Evolutionary conservation across 2,113 vertebrate genomes (phyloP), one percentile per base, ranked within the genome.

Genomic region (Sceloporus undulatus): DNA sequence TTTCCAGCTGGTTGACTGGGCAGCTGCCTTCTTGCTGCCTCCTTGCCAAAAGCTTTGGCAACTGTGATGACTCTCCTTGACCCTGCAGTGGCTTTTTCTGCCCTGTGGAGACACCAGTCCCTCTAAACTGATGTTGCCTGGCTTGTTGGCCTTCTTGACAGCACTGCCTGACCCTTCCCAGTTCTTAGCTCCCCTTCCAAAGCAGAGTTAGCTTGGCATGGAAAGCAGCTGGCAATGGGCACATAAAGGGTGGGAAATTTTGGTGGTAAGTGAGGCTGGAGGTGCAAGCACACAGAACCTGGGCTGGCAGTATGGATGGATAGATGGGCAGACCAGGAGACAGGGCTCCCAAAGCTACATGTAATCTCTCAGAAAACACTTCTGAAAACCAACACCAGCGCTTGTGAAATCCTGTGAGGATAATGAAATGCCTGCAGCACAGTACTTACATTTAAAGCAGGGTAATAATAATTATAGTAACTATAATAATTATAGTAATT

Each of bases 61-160:
- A 97, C 95, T 48, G 10, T 97, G 97, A 97, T 97, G 96, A 97
- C 88, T 92, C 38, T 83, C 93, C 42, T 84, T 78, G 85, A 93
- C 89, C 88, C 95, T 96, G 87, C 74, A 56, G 8, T 54, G 80
- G 23, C 59, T 87, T 52, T 76, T 77, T 23, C 94, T 96, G 91
- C 95, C 84, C 48, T 92, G 54, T 97, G 97, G 95, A 95, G 97
- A 97, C 96, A 96, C 83, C 93, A 97, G 97, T 97, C 97, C 97
- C 97, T 97, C 97, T 97, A 97, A 97, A 87, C 97, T 97, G 97
- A 97, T 0, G 95, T 97, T 97, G 97, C 97, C 34, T 34, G 34
- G 34, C 34, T 34, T 34, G 34, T 34, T 34, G 34, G 34, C 34
- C 34, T 1, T 34, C 34, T 34, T 34, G 34, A 34, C 34, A 34